These are phyloP conservation scores for Haliclystus octoradiatus DNA, from an alignment of 30 jellyfish, hydroid and myxozoan genomes.

Conservation along the genomic window DNA sequence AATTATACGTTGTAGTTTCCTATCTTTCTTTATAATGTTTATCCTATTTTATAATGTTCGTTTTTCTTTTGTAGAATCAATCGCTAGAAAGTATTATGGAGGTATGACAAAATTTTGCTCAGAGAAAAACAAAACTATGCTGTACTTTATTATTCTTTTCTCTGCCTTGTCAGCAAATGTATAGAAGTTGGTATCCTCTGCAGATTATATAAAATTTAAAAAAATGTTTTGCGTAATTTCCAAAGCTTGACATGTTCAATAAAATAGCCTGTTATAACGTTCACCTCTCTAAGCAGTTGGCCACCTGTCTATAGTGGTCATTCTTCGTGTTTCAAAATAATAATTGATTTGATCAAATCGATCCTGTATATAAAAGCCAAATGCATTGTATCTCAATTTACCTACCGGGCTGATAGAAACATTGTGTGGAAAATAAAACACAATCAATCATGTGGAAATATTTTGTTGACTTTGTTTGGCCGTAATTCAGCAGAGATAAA, in stretches of 20 bases:
- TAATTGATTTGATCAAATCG: neutral
- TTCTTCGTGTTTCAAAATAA: neutral
- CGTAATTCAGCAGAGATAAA: no score
- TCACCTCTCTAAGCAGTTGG: neutral
- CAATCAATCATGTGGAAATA: no score
- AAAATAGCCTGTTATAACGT: neutral
- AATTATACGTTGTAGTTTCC: no score
- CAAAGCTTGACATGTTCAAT: conserved; percentile 20
- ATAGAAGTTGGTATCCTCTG: neutral
- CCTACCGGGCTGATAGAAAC: no score
- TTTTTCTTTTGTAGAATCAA: conserved; percentile 52
- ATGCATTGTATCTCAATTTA: no score
- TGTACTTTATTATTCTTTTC: neutral
- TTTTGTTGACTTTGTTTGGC: no score
- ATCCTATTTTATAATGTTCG: no score
- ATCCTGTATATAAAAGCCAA: no score
- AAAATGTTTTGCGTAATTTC: neutral
- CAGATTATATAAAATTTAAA: neutral
- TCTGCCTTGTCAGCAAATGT: neutral
- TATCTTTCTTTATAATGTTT: no score
- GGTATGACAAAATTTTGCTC: no score
- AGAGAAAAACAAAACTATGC: no score
- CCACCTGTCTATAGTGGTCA: neutral
- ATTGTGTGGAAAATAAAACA: no score
- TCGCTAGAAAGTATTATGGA: conserved; percentile 89